Evolutionary conservation across 2,113 vertebrate species (phyloP).

Genomic region (Nyctibius bracteatus): DNA sequence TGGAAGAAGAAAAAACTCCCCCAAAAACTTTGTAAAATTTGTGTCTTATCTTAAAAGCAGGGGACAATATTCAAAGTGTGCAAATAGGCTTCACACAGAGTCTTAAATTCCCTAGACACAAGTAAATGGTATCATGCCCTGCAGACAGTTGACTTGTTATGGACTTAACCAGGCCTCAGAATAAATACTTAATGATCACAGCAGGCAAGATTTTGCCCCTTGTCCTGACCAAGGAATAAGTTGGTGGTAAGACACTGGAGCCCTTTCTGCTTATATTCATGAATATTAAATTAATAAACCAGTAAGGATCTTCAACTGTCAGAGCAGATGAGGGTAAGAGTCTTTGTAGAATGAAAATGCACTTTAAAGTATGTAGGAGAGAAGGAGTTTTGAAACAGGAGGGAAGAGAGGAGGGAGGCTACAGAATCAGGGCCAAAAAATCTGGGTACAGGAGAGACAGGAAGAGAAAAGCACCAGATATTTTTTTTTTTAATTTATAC

Average conservation of each 20-base stretch:
- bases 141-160: neutral
- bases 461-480: neutral
- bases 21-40: neutral
- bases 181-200: slow-evolving; percentile 27
- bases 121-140: neutral
- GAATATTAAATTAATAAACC: slow-evolving; percentile 28
- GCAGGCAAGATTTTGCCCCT: slow-evolving; percentile 15
- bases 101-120: neutral
- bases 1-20: neutral
- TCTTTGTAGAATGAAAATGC: neutral
- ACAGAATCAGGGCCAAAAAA: neutral
- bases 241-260: neutral
- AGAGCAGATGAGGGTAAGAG: neutral
- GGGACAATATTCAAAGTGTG: neutral
- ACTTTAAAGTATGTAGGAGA: neutral
- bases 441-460: neutral
- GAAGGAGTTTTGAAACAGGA: neutral
- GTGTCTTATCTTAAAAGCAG: neutral
- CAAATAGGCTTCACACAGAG: neutral
- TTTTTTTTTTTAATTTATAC: neutral
- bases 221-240: neutral
- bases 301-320: neutral
- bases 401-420: neutral
- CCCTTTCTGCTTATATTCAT: neutral
- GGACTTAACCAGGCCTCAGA: neutral